phyloP scores from a whole-genome alignment of 1,140 invertebrate genomes.

The Zelostemma sp. region DNA sequence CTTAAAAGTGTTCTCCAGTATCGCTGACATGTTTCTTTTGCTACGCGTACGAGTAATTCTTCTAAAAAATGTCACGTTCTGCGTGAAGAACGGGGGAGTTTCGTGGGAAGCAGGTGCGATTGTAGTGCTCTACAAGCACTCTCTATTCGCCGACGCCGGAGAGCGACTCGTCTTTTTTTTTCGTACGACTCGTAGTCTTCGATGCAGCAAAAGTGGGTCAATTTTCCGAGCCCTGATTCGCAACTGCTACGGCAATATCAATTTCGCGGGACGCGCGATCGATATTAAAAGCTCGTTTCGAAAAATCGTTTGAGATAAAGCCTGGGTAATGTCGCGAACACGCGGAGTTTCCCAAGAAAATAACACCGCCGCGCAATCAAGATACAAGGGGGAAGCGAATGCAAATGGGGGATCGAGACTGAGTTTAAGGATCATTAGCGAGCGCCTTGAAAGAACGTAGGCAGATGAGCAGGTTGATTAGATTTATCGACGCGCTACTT shows the following conservation, averaged over 20 bases:
- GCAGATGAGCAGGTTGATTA: conserved; percentile 66
- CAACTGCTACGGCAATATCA: too few relatives aligned
- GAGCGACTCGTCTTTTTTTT: conserved; percentile 18
- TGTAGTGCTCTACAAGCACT: conserved; percentile 20
- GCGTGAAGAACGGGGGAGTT: conserved; percentile 17
- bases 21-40: conserved; percentile 38
- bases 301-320: conserved; percentile 8
- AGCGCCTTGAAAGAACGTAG: conserved; percentile 53
- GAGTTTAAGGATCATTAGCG: conserved; percentile 63
- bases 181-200: conserved; percentile 6
- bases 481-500: conserved; percentile 64
- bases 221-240: too few relatives aligned
- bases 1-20: conserved; percentile 38
- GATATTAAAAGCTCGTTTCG: too few relatives aligned
- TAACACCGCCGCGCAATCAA: conserved; percentile 52
- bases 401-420: conserved; percentile 44
- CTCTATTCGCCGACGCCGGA: conserved; percentile 13
- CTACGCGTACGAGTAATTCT: conserved; percentile 18
- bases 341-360: conserved; percentile 26
- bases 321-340: conserved; percentile 31
- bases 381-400: conserved; percentile 48
- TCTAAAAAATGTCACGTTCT: conserved; percentile 48
- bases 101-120: conserved; percentile 11
- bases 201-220: too few relatives aligned
- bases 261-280: too few relatives aligned